These are phyloP conservation scores for Ictalurus punctatus DNA, from an alignment of 2,113 vertebrate species.

Conservation along the genomic window DNA sequence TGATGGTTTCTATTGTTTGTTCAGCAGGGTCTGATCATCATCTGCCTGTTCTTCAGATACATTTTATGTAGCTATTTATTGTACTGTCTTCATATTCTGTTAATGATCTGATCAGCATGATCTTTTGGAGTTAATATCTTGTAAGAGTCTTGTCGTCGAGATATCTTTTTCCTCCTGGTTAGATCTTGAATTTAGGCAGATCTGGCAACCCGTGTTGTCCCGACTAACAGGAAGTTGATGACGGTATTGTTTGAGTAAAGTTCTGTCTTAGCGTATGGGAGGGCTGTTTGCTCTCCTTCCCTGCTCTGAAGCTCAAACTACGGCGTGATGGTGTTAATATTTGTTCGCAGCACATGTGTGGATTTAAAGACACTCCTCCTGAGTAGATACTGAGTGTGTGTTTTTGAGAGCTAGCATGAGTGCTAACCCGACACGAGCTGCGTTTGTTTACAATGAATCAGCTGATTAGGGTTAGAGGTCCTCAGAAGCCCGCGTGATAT, in stretches of 20 bases:
- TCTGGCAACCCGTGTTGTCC: background rate
- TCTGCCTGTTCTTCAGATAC: no score
- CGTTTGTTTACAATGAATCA: conserved; percentile 48
- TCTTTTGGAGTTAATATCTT: background rate
- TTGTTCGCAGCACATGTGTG: background rate
- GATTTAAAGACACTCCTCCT: no score
- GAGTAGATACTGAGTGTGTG: background rate
- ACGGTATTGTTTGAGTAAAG: conserved; percentile 22
- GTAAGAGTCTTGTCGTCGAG: no score
- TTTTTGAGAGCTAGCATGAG: background rate
- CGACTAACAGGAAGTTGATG: conserved; percentile 44
- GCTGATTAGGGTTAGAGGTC: conserved; percentile 17
- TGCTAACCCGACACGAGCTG: background rate
- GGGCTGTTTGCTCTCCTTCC: background rate
- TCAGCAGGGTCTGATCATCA: no score
- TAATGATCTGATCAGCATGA: background rate
- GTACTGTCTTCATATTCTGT: background rate
- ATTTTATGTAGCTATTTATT: no score
- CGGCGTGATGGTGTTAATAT: background rate
- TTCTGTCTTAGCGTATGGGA: background rate
- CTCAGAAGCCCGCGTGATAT: background rate
- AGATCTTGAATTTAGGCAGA: background rate
- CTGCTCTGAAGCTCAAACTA: background rate
- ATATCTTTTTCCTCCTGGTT: no score
- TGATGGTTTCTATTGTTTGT: no score